Base-by-base conservation (phyloP, 2,888 invertebrate genomes). In the Drosophila kuntzei region DNA sequence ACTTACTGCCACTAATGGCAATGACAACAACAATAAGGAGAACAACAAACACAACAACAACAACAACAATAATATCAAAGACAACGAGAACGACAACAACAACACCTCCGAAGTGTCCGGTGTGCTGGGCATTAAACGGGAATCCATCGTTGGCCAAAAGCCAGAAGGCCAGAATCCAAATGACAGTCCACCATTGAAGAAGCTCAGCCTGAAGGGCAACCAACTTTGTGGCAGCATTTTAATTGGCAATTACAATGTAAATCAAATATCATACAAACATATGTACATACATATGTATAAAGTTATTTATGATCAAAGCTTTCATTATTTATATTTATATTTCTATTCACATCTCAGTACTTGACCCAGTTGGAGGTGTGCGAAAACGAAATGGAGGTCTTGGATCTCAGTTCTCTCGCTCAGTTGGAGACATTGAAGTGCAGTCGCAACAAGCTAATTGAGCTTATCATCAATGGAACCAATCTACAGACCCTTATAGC, bases 191-290 rank as follows among this genome's bases (percentile, higher is more conserved):
- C 94, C 94, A 9, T 92, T 96, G 16, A 95, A 95, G 36, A 95
- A 94, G 75, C 94, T 96, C n/a, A 96, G 96, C 90, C 93, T 97
- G 39, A 93, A 96, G 57, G 95, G 95, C 72, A 97, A 96, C 91
- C 94, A 95, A 74, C 93, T 97, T 27, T 96, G 96, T 91, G 97
- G 97, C 61, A 96, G 95, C 92, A 97, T 97, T 72, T 95, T 97
- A 78, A 94, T 97, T 54, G 97, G 96, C 60, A 97, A 96, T 91
- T 97, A 97, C 92, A 96, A 96, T 91, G 97, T 96, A 93, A 94
- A 14, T 20, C 29, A 25, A 6, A 18, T 8, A 18, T 12, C 16
- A 27, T 14, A 3, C 4, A n/a, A n/a, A n/a, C n/a, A n/a, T n/a
- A n/a, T n/a, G n/a, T n/a, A 4, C 1, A 12, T 27, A 12, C 4